Conservation (phyloP, 2,797 vertebrate species). For the Scleropages formosus region DNA sequence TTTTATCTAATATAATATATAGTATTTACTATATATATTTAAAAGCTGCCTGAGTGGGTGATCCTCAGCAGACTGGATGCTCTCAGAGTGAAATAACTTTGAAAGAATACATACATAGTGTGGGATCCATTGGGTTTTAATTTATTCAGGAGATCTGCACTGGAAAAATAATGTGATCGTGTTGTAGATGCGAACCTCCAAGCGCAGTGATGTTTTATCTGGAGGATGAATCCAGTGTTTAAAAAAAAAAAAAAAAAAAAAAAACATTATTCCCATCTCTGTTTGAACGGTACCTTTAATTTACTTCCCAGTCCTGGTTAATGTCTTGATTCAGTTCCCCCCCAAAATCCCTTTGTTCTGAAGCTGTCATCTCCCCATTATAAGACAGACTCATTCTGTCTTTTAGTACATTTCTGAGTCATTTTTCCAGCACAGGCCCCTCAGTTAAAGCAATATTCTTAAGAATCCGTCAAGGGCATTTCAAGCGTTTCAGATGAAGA, state of each 20-base stretch:
- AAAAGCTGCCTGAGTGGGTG: background rate
- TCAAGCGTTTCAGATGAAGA: too few species aligned
- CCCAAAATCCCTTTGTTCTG: background rate
- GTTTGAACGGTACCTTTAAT: background rate
- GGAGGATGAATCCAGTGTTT: background rate
- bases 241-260: background rate
- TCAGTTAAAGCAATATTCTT: too few species aligned
- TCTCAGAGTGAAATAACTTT: constrained; percentile 51
- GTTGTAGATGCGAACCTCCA: background rate
- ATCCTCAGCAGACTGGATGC: constrained; percentile 38
- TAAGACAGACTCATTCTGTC: background rate
- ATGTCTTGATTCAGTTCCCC: too few species aligned
- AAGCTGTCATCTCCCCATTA: background rate
- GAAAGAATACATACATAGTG: constrained; percentile 43
- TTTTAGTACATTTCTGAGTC: background rate
- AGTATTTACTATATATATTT: too few species aligned
- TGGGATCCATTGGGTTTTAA: constrained; percentile 36
- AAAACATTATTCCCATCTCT: background rate
- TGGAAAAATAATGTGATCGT: background rate
- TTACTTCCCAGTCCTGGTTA: too few species aligned
- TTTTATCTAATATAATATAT: too few species aligned
- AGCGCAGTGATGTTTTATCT: background rate
- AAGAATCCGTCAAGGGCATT: too few species aligned
- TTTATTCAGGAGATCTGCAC: constrained; percentile 29
- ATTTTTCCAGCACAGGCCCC: too few species aligned